These are phyloP conservation scores for Rotaria sp. DNA, from an alignment of 2,888 invertebrate genomes.

Conservation along the genomic window DNA sequence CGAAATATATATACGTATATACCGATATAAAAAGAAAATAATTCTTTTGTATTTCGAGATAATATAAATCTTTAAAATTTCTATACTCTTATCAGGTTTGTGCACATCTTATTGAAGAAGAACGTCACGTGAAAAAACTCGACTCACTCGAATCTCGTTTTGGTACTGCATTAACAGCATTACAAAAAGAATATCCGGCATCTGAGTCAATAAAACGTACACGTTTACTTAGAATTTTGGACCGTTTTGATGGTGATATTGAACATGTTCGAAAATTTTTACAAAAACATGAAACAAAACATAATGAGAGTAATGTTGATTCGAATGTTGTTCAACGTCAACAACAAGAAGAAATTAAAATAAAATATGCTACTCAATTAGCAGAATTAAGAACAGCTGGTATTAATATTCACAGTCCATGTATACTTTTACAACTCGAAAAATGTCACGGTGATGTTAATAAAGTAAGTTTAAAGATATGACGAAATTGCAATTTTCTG, in stretches of 20 bases:
- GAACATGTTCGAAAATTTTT: not conserved
- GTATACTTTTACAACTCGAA: not conserved
- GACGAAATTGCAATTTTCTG: too few relatives aligned
- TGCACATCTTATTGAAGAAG: not conserved
- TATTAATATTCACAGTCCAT: not conserved
- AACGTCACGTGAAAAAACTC: not conserved
- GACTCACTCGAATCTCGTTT: not conserved
- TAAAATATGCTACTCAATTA: not conserved
- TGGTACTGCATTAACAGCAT: not conserved
- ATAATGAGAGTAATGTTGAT: not conserved
- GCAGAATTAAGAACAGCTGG: not conserved
- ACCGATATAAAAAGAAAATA: not conserved
- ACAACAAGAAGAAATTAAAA: not conserved
- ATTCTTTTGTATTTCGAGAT: too few relatives aligned
- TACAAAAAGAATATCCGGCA: not conserved
- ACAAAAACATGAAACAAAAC: not conserved
- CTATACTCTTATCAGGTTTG: not conserved
- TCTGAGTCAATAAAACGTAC: not conserved
- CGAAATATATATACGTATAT: not conserved
- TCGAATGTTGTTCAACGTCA: not conserved
- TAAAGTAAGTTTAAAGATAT: not conserved
- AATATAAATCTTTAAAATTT: too few relatives aligned
- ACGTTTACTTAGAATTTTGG: not conserved
- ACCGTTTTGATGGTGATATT: not conserved
- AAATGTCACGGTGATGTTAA: not conserved